Evolutionary conservation across 2,113 vertebrate genomes (phyloP), one percentile per base, ranked within the genome.

Genomic region (Carollia perspicillata): DNA sequence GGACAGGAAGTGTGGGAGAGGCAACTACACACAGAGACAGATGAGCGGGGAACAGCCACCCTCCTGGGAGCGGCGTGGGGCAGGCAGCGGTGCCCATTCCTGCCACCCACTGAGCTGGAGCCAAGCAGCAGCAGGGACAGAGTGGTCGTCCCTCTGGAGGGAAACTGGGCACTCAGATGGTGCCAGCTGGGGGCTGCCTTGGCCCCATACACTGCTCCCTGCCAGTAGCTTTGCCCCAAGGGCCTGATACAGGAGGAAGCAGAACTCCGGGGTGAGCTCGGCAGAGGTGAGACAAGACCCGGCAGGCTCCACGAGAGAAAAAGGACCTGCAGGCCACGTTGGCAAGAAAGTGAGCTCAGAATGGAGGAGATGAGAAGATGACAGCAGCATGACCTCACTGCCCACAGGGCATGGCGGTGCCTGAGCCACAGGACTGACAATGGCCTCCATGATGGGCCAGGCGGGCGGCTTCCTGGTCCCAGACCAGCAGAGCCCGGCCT

Each of bases 261-360:
- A 40, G 84, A 80, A 53, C 13, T 80, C 80, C 0, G 47, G 53
- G 53, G 49, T 37, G 80, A 89, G 92, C 60, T 72, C 84, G 72
- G 93, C 12, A 1, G 83, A 79, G 51, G 44, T 1, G 49, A 95
- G 90, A 84, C 93, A 94, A 93, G 96, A 95, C 84, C 40, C 28
- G 23, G 71, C 80, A 93, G 88, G 94, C 28, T 80, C 14, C 22
- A 0, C 0, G 90, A 58, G 42, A 90, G 94, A 42, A 55, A 40
- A 60, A 77, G 33, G 58, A 33, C 84, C 97, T 35, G 53, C 63
- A 30, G 92, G 95, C 30, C 8, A 44, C 77, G 55, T 1, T 55
- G 51, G 47, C 84, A 47, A 28, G 84, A 88, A n/a, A 1, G 3
- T 0, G 22, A 78, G 89, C 66, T 0, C 22, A 69, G 89, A 2